Conservation (phyloP, 30 jellyfish, hydroid and myxozoan species). For the Sanderia malayensis region DNA sequence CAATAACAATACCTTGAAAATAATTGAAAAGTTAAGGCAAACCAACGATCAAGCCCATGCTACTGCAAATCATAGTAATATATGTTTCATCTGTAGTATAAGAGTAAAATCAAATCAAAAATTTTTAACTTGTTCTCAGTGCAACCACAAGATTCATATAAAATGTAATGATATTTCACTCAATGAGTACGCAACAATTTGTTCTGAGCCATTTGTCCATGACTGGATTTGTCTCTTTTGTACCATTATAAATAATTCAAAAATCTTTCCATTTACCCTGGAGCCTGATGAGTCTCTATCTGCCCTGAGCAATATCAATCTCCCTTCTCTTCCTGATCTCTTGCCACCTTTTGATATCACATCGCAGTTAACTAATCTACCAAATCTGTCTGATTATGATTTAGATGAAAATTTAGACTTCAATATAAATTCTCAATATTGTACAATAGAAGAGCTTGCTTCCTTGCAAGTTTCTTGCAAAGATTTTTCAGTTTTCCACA, state of each 20-base stretch:
- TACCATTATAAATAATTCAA: constrained; percentile 20
- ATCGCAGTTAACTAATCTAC: constrained; percentile 24
- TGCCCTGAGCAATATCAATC: constrained; percentile 37
- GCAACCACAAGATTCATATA: constrained; percentile 39
- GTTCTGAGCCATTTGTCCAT: constrained; percentile 23
- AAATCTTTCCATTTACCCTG: constrained; percentile 39
- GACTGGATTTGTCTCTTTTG: constrained; percentile 39
- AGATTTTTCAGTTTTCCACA: constrained; percentile 19
- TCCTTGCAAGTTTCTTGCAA: constrained; percentile 29
- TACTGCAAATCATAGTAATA: constrained; percentile 1
- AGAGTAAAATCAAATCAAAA: constrained; percentile 26
- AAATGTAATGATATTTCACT: constrained; percentile 41
- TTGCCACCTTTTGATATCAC: constrained; percentile 24
- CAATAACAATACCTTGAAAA: constrained; percentile 20
- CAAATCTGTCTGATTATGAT: constrained; percentile 19
- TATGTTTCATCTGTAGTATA: constrained; percentile 28
- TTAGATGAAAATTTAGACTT: constrained; percentile 25
- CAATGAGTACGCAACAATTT: constrained; percentile 20
- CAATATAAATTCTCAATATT: constrained; percentile 14
- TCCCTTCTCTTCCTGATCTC: constrained; percentile 39
- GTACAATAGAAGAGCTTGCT: constrained; percentile 23
- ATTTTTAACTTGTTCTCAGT: constrained; percentile 29
- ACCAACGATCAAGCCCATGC: constrained; percentile 27
- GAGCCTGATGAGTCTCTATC: constrained; percentile 36
- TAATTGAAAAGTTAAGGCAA: constrained; percentile 18